Base-by-base conservation (phyloP, 1,140 invertebrate species). In the Brachystomella parvula region DNA sequence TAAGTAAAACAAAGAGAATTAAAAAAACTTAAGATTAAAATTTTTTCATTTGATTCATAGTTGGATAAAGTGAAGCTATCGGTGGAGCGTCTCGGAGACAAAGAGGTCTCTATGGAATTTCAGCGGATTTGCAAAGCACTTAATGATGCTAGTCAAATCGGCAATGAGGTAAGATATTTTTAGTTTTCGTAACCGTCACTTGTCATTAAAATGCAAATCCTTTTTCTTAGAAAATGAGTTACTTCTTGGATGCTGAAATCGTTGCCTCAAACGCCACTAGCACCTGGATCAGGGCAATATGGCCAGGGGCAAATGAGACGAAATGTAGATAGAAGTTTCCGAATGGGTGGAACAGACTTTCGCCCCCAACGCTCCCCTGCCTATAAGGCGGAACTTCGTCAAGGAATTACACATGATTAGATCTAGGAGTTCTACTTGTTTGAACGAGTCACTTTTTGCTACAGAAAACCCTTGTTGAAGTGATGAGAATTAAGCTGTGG, bases 51-150 rank as follows among this genome's bases (percentile, higher is more conserved):
- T 19, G 47, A 26, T 1, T 28, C 19, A 2, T 71, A 84, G 76
- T 71, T 84, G 35, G 75, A 79, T 6, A 71, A 70, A 66, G 64
- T 83, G 1, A 76, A 79, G 70, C 62, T 71, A n/a, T 65, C 74
- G 26, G 71, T 82, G 9, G 62, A 77, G 47, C 68, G 71, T n/a
- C 39, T 71, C 19, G 68, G 78, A 1, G 71, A 77, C 61, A 71
- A 76, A 59, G 78, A 81, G 60, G 9, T 78, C 17, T 68, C 75
- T 17, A 3, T 73, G 0, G 80, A 84, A 71, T 77, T 83, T 29
- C 70, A 76, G 3, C 71, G 77, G 47, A 70, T 84, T 19, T 49
- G 78, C 30, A 77, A 79, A 59, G 73, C 77, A 49, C 73, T 83
- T 1, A 74, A 74, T 60, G 76, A 78, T 39, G 69, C 78, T 47